Evolutionary conservation across 53 echinoderm and acorn worm genomes (phyloP), one percentile per base, ranked within the genome.

Genomic region (Mesocentrotus franciscanus): DNA sequence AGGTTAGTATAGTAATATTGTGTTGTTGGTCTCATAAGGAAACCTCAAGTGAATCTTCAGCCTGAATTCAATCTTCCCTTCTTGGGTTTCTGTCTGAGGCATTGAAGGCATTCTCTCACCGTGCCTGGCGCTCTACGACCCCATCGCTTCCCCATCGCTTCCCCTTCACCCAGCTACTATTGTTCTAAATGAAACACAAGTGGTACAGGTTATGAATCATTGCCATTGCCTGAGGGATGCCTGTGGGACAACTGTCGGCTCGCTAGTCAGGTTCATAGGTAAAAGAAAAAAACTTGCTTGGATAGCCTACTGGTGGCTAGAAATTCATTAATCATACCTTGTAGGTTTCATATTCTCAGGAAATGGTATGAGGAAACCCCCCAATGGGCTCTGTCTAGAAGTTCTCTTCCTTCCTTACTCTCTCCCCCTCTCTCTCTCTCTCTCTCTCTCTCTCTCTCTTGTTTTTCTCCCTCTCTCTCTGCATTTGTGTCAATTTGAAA

Each of bases 121-220:
- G 9, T 39, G 81, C 81, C 81, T 81, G 36, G 81, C 81, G 10
- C 78, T 81, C 81, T 81, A 29, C 42, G 78, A 78, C 35, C 78
- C 78, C 78, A 78, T 36, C 81, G 1, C 81, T 81, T 81, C 35
- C 78, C 78, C 78, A 78, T 36, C 81, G 1, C 81, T 81, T 81
- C 81, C 81, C 42, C 42, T 42, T 42, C 81, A 81, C 81, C 81
- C 81, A 7, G 42, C 81, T 42, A 81, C 42, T 42, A 81, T 81
- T 81, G 81, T 81, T 81, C 81, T 81, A 18, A 81, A 81, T 36
- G 81, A 81, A 81, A 81, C 20, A 81, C 81, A 81, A 81, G 81
- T 5, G 42, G 81, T 39, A 81, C 81, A 81, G 81, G 81, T 81
- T 81, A 81, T 81, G 81, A 81, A 81, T 81, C 81, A 81, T 81